Conservation (phyloP, 2,113 vertebrate genomes). For the Vimba vimba region DNA sequence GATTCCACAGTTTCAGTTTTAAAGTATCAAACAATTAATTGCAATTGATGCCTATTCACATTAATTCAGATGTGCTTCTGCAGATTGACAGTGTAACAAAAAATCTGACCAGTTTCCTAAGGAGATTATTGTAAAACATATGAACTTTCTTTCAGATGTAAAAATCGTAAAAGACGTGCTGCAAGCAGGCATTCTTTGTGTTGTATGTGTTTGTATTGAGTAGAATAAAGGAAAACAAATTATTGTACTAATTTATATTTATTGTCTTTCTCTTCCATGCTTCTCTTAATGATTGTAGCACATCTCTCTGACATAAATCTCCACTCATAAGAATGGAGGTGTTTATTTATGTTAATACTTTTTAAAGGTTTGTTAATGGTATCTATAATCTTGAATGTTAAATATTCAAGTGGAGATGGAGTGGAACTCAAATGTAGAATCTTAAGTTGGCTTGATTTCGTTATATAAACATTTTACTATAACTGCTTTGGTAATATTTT, state of each 20-base stretch:
- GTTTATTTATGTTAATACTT: background rate
- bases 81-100: background rate
- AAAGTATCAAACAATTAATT: background rate
- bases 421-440: background rate
- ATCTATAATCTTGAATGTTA: background rate
- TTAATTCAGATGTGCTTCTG: background rate
- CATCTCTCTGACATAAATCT: background rate
- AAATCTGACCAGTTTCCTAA: background rate
- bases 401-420: background rate
- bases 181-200: background rate
- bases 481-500: background rate
- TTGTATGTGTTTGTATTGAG: background rate
- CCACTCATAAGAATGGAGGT: background rate
- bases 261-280: background rate
- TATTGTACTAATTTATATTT: background rate
- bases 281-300: background rate
- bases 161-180: background rate
- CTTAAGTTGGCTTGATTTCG: background rate
- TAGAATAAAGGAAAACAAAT: slow-evolving; percentile 3
- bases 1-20: background rate
- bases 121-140: background rate
- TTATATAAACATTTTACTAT: background rate
- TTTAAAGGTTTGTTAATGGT: background rate
- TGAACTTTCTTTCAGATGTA: background rate
- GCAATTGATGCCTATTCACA: background rate